A percentile compares a stretch with the other conserved stretches of the same genome.
Evolutionary conservation across 2,113 vertebrate species (phyloP).

Genomic region (Hyperoodon ampullatus): DNA sequence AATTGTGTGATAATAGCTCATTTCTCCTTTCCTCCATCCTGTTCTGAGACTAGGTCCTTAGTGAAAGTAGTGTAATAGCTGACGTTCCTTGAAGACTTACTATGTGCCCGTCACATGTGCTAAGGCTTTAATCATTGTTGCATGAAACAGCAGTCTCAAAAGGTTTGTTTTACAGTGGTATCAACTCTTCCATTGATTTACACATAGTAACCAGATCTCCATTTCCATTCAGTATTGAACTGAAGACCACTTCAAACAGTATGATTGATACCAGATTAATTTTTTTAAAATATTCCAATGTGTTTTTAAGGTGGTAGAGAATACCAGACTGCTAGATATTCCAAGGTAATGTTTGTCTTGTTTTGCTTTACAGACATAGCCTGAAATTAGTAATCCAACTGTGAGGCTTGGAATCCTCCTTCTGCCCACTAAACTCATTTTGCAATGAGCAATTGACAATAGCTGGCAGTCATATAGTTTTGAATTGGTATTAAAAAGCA

Average conservation of each 20-base stretch:
- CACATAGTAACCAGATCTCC: neutral
- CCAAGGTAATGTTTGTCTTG: slow-evolving; percentile 59
- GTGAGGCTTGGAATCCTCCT: slow-evolving; percentile 57
- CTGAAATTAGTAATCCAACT: slow-evolving; percentile 55
- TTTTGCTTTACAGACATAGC: slow-evolving; percentile 61
- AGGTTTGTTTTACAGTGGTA: neutral
- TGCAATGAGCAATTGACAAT: slow-evolving; percentile 42
- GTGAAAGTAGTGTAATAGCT: neutral
- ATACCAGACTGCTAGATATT: slow-evolving; percentile 65
- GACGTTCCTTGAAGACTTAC: neutral
- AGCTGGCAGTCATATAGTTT: slow-evolving; percentile 51
- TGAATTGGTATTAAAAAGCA: slow-evolving; percentile 64
- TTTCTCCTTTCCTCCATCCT: neutral
- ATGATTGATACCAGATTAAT: slow-evolving; percentile 50
- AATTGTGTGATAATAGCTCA: neutral
- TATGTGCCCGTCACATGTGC: neutral
- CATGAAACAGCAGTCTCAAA: neutral
- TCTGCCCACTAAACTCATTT: slow-evolving; percentile 60
- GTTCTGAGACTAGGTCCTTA: neutral
- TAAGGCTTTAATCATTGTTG: neutral
- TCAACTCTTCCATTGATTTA: neutral
- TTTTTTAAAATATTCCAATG: slow-evolving; percentile 46
- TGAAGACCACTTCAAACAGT: slow-evolving; percentile 46
- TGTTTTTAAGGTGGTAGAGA: slow-evolving; percentile 41
- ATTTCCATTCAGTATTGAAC: slow-evolving; percentile 26